Evolutionary conservation across 2,888 invertebrate genomes (phyloP).

Genomic region (Drosophila limbata): DNA sequence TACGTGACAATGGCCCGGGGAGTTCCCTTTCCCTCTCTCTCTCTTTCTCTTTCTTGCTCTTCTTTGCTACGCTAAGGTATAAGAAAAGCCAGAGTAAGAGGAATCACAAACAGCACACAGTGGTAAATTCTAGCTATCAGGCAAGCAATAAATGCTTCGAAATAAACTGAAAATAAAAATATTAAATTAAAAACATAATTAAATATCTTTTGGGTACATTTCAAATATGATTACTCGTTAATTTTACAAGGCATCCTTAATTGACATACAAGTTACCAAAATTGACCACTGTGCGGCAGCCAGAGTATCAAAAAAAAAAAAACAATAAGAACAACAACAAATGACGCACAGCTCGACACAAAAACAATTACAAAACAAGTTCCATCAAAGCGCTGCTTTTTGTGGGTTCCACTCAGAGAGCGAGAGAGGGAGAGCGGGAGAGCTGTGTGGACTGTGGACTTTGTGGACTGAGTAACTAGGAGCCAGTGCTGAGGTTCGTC

Average conservation of each 20-base stretch:
- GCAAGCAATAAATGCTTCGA: neutral
- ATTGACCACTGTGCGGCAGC: conserved; percentile 11
- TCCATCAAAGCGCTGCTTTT: conserved; percentile 54
- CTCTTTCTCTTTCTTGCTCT: too few relatives aligned
- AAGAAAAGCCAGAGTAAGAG: conserved; percentile 47
- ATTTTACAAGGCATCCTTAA: too few relatives aligned
- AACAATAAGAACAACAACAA: conserved; percentile 28
- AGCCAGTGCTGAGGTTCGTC: conserved; percentile 41
- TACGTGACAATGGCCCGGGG: conserved; percentile 75
- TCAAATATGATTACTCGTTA: too few relatives aligned
- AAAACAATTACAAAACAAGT: conserved; percentile 79
- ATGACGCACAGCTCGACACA: conserved; percentile 50
- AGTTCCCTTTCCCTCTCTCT: neutral
- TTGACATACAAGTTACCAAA: neutral
- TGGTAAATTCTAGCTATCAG: neutral
- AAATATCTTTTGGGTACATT: too few relatives aligned
- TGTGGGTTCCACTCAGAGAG: conserved; percentile 26
- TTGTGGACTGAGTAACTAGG: neutral
- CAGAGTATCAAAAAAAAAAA: conserved; percentile 13
- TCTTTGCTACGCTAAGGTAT: neutral
- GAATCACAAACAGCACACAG: conserved; percentile 17
- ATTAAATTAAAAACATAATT: too few relatives aligned
- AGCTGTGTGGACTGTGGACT: conserved; percentile 7
- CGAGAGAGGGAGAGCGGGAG: neutral
- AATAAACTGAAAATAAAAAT: too few relatives aligned